A percentile compares a stretch with the other conserved stretches of the same genome.
phyloP scores from a whole-genome alignment of 1,140 invertebrate genomes.

The Cotesia vestalis region DNA sequence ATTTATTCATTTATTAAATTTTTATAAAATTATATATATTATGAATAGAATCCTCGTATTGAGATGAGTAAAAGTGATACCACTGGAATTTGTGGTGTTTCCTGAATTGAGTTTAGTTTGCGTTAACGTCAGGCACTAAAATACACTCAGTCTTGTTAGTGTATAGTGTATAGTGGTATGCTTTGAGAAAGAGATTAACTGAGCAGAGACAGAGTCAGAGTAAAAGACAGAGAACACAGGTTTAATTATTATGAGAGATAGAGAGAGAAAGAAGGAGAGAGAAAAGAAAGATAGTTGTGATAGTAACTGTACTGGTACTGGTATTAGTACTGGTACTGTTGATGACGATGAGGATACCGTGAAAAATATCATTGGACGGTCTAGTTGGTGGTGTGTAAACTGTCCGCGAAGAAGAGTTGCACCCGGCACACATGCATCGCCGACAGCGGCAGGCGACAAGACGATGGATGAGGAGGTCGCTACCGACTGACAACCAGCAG shows the following conservation, averaged over 20 bases:
- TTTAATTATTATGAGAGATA: no score
- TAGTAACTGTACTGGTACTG: not conserved
- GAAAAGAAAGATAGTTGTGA: not conserved
- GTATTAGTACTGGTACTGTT: no score
- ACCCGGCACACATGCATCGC: conserved; percentile 62
- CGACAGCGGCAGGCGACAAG: conserved; percentile 38
- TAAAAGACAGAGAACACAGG: no score
- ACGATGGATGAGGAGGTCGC: conserved; percentile 47
- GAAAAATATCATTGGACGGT: conserved; percentile 36
- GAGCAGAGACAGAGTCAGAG: not conserved
- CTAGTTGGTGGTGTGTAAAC: not conserved
- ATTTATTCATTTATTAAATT: no score
- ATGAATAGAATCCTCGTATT: not conserved
- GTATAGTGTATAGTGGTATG: not conserved
- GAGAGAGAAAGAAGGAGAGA: no score
- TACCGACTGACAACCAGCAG: conserved; percentile 51
- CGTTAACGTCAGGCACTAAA: conserved; percentile 25
- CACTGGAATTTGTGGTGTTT: conserved; percentile 27
- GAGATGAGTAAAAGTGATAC: not conserved
- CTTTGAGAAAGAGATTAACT: conserved; percentile 10
- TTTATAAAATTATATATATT: no score
- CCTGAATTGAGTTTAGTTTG: not conserved
- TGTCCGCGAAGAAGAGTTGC: conserved; percentile 59
- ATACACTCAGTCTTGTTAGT: conserved; percentile 24
- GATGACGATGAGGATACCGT: conserved; percentile 6